phyloP scores from a whole-genome alignment of 2,888 invertebrate genomes.

The Chrysodeixis includens region DNA sequence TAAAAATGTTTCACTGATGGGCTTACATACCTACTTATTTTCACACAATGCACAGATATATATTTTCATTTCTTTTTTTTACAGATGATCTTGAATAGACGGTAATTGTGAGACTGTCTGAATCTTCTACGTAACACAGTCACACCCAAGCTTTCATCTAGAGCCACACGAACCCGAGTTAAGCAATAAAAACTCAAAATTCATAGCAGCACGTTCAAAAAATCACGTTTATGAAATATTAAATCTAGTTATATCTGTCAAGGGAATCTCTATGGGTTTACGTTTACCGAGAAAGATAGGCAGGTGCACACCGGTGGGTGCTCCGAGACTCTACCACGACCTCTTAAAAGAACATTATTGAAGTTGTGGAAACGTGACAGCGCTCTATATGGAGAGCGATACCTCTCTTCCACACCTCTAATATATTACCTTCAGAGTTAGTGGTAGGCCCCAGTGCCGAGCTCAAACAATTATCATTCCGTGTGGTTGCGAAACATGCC shows the following conservation, averaged over 20 bases:
- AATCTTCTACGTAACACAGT: neutral
- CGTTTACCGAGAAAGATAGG: conserved; percentile 75
- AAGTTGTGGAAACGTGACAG: too few relatives aligned
- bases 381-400: too few relatives aligned
- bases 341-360: too few relatives aligned
- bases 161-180: neutral
- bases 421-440: too few relatives aligned
- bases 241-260: conserved; percentile 81
- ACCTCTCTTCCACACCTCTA: too few relatives aligned
- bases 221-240: conserved; percentile 88
- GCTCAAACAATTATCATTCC: conserved; percentile 85
- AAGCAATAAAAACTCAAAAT: conserved; percentile 63
- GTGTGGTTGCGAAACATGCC: conserved; percentile 86
- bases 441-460: conserved; percentile 60
- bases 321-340: too few relatives aligned
- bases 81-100: too few relatives aligned
- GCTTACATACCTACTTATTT: too few relatives aligned
- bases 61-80: too few relatives aligned
- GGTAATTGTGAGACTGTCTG: too few relatives aligned
- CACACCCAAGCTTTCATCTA: neutral
- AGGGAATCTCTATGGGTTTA: conserved; percentile 69
- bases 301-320: conserved; percentile 79
- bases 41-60: too few relatives aligned
- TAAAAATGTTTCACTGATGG: too few relatives aligned
- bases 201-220: conserved; percentile 78